phyloP scores from a whole-genome alignment of 2,113 vertebrate genomes.

The Xyliphius kryptos region DNA sequence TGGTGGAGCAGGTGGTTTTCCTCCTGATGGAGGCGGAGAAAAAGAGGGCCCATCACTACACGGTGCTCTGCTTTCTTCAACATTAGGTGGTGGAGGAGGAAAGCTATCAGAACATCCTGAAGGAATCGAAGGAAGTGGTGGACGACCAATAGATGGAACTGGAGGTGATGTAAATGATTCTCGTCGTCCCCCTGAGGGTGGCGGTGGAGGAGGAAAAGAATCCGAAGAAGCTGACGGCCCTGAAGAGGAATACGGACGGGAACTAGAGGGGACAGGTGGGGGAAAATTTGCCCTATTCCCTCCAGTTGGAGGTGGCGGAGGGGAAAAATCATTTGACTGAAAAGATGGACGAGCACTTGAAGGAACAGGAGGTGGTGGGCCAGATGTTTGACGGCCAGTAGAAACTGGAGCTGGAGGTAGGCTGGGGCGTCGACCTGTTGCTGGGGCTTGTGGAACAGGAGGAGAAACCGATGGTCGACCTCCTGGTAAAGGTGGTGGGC shows the following conservation, averaged over 20 bases:
- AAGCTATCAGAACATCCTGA: no score
- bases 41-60: constrained; percentile 49
- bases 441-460: constrained; percentile 48
- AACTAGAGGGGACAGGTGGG: no score
- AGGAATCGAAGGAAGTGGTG: no score
- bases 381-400: constrained; percentile 14
- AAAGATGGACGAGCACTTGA: constrained; percentile 8
- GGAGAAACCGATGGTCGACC: constrained; percentile 48
- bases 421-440: constrained; percentile 49
- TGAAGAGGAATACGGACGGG: no score
- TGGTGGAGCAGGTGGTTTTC: constrained; percentile 34
- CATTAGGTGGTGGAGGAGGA: no score
- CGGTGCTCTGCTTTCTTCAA: constrained; percentile 24
- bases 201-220: no score
- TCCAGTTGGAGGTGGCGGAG: constrained; percentile 50
- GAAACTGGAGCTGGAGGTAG: constrained; percentile 27
- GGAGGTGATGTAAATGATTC: no score
- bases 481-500: constrained; percentile 53
- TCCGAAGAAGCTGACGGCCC: no score
- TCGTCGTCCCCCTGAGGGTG: no score
- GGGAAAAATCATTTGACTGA: constrained; percentile 57
- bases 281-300: constrained; percentile 20
- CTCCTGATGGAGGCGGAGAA: constrained; percentile 57
- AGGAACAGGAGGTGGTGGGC: constrained; percentile 19
- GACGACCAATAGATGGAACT: no score